Percentiles rank a stretch among this genome's conserved stretches.
phyloP scores from a whole-genome alignment of 2,797 vertebrate species.

The Manis javanica region DNA sequence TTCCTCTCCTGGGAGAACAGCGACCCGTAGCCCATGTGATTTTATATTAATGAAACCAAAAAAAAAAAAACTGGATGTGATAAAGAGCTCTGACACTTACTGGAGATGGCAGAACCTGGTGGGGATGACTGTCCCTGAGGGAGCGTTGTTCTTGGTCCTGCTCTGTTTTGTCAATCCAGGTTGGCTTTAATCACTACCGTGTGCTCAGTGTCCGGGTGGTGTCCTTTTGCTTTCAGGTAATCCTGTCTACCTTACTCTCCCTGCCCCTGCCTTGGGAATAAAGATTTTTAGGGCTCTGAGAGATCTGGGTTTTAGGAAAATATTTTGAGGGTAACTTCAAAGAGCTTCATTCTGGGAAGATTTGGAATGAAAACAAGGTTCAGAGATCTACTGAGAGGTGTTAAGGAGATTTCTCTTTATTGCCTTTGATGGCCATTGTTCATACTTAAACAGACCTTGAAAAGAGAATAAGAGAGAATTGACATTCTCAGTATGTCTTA shows the following conservation, averaged over 20 bases:
- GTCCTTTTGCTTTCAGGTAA: background rate
- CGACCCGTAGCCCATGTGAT: no score
- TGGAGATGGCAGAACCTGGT: background rate
- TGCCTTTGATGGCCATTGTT: background rate
- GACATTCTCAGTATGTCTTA: background rate
- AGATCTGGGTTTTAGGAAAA: slow-evolving; percentile 7
- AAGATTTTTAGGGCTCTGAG: background rate
- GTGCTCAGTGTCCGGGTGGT: background rate
- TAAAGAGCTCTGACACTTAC: background rate
- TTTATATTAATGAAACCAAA: no score
- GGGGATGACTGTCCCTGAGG: background rate
- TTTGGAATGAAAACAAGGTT: background rate
- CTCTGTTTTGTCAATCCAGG: background rate
- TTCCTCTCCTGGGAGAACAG: no score
- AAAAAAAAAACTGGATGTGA: background rate
- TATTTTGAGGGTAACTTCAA: background rate
- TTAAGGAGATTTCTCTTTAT: background rate
- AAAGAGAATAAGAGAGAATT: background rate
- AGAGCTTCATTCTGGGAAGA: background rate
- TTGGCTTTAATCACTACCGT: background rate
- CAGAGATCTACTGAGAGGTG: background rate
- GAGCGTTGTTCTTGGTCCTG: background rate
- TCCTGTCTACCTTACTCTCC: background rate
- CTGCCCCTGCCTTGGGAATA: background rate
- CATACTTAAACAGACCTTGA: background rate